Base-by-base conservation (phyloP, 2,888 invertebrate genomes). In the Cosmia pyralina region DNA sequence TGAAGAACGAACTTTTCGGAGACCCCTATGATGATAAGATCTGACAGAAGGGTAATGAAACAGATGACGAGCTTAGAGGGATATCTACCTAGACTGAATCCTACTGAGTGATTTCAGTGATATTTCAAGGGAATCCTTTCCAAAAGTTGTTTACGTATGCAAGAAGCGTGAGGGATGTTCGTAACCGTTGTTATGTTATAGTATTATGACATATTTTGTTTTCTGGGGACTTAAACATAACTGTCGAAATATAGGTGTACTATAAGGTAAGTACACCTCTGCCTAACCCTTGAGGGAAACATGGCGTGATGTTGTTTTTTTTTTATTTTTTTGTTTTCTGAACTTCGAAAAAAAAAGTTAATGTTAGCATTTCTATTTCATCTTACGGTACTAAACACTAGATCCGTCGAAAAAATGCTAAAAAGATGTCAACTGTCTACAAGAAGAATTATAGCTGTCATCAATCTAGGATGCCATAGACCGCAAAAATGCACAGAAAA, bases 81-180 rank as follows among this genome's bases (percentile, higher is more conserved):
- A 38, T 48, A 19, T 46, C 1, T 34, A 34, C 19, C 2, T 8
- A 44, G 10, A 28, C 28, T 17, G 57, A 52, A 58, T 63, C 28
- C 46, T 57, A 6, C n/a, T 46, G 81, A 81, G 44, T 75, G 4
- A 80, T 80, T 50, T 46, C 17, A 44, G 62, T 38, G 19, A 80
- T 80, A 75, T 66, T 53, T 79, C 62, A 57, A 17, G 11, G 15
- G 13, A 50, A 57, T 57, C 55, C 75, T 28, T 65, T 62, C 48
- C 22, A 19, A 15, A 55, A 22, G 19, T 60, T 4, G 67, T 59
- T 68, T 58, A 65, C 60, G 55, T 55, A 28, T 28, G 50, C 28
- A n/a, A 38, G 48, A 41, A 19, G 2, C 8, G 2, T 50, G 13
- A 52, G 22, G 11, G 1, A 46, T 22, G 19, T 17, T 52, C 6